Conservation (phyloP, 2,797 vertebrate genomes). For the Coilia nasus region DNA sequence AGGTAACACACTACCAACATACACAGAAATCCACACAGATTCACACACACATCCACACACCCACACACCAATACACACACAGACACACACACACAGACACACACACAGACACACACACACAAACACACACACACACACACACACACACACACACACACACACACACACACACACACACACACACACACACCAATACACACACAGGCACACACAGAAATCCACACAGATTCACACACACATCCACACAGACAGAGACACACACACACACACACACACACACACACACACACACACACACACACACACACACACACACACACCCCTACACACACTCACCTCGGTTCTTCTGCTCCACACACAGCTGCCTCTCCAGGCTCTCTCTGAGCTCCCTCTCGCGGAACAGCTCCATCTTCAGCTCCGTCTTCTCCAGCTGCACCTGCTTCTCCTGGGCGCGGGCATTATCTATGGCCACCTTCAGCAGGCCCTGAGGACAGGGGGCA, state of each 20-base stretch:
- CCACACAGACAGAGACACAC: no score
- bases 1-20: no score
- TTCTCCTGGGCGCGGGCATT: constrained; percentile 97
- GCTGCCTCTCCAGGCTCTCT: constrained; percentile 95
- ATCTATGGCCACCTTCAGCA: constrained; percentile 98
- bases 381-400: constrained; percentile 94
- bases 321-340: constrained; percentile 80
- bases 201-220: no score
- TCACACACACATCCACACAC: not conserved
- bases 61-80: constrained; percentile 1
- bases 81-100: constrained; percentile 82
- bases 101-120: no score
- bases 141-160: no score
- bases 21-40: no score
- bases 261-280: not conserved
- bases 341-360: constrained; percentile 97
- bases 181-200: no score
- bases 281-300: not conserved
- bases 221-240: no score
- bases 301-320: constrained; percentile 9
- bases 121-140: no score
- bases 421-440: constrained; percentile 97
- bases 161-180: no score
- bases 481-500: constrained; percentile 76
- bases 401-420: constrained; percentile 98